Evolutionary conservation across 1,140 invertebrate species (phyloP).

Genomic region (Nautilus pompilius): DNA sequence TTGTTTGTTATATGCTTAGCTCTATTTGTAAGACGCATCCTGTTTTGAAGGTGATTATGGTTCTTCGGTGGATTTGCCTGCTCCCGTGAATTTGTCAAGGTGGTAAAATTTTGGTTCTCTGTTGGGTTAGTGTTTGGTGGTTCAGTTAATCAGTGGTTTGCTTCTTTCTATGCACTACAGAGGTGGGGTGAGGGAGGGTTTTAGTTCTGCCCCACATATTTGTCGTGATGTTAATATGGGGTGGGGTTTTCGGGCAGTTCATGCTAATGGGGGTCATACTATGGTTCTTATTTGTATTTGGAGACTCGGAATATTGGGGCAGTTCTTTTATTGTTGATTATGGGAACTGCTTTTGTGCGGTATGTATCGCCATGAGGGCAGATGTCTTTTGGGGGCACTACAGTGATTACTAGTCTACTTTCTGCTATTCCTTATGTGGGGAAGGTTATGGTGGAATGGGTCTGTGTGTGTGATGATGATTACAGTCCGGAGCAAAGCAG

Average conservation of each 20-base stretch:
- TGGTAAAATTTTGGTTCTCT: neutral
- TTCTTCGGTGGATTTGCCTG: neutral
- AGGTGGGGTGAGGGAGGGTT: constrained; percentile 27
- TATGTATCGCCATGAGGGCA: constrained; percentile 70
- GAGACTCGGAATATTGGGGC: constrained; percentile 60
- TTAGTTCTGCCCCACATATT: constrained; percentile 57
- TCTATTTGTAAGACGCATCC: neutral
- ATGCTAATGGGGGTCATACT: constrained; percentile 56
- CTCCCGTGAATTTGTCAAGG: neutral
- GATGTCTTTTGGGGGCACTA: constrained; percentile 71
- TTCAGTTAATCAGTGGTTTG: constrained; percentile 1
- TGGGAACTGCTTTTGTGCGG: constrained; percentile 67
- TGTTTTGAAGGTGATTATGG: neutral
- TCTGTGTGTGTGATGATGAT: too few species aligned
- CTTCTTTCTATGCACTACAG: neutral
- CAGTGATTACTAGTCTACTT: constrained; percentile 70
- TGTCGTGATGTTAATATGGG: constrained; percentile 44
- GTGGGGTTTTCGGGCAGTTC: constrained; percentile 60
- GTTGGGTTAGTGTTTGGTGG: neutral
- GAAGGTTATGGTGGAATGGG: constrained; percentile 60
- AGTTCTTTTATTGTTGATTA: constrained; percentile 62
- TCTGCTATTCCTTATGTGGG: constrained; percentile 66
- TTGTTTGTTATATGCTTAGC: neutral
- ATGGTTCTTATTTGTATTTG: constrained; percentile 40
- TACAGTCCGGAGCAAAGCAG: too few species aligned